These are phyloP conservation scores for Tenthredo distinguenda DNA, from an alignment of 2,888 invertebrate species.

Conservation along the genomic window DNA sequence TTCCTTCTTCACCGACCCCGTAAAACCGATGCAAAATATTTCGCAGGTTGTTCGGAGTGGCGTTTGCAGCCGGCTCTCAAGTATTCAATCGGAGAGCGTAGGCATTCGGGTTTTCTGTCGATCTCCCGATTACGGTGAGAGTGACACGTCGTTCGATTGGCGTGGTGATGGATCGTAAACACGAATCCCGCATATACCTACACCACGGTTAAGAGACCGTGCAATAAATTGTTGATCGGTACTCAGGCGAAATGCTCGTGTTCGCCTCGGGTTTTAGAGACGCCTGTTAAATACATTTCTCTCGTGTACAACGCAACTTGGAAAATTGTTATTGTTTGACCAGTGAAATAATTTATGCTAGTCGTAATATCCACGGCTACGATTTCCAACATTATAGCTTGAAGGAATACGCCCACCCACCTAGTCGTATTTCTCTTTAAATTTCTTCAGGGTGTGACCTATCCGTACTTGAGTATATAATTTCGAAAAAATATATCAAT, in stretches of 20 bases:
- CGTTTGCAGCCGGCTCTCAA: not conserved
- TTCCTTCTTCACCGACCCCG: slow-evolving; percentile 3
- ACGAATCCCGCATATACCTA: slow-evolving; percentile 32
- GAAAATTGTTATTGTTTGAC: slow-evolving; percentile 33
- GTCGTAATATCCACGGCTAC: slow-evolving; percentile 6
- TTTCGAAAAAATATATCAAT: not conserved
- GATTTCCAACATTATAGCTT: slow-evolving; percentile 5
- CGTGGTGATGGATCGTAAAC: slow-evolving; percentile 48
- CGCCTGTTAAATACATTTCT: slow-evolving; percentile 8
- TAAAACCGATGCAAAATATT: slow-evolving; percentile 40
- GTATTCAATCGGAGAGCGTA: slow-evolving; percentile 30
- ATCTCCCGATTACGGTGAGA: slow-evolving; percentile 38
- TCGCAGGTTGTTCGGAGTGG: slow-evolving; percentile 21
- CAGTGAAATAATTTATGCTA: slow-evolving; percentile 29
- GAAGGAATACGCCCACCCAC: slow-evolving; percentile 14
- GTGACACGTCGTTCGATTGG: slow-evolving; percentile 47
- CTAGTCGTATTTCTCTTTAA: slow-evolving; percentile 18
- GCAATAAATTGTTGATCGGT: slow-evolving; percentile 36
- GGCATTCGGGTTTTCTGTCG: slow-evolving; percentile 44
- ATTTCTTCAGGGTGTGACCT: slow-evolving; percentile 1
- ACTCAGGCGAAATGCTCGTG: not conserved
- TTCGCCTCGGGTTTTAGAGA: not conserved
- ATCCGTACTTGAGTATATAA: not conserved
- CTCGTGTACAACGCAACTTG: not conserved
- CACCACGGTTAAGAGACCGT: not conserved